Evolutionary conservation across 1,140 invertebrate species (phyloP).

Genomic region (Drosophila miranda): DNA sequence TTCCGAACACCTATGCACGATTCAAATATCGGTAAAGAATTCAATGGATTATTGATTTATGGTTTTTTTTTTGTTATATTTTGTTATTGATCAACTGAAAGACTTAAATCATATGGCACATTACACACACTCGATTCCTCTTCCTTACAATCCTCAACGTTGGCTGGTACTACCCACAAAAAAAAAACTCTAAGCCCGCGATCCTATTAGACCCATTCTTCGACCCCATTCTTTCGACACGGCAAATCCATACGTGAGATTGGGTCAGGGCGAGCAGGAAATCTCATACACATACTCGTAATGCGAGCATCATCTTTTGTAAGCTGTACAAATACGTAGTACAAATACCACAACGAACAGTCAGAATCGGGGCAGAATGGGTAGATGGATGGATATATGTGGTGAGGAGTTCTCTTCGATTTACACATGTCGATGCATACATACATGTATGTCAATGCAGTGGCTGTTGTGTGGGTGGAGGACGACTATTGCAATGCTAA

Average conservation of each 20-base stretch:
- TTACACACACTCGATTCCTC: constrained; percentile 18
- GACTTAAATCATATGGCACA: constrained; percentile 27
- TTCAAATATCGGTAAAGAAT: constrained; percentile 74
- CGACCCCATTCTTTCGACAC: background rate
- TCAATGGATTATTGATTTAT: constrained; percentile 44
- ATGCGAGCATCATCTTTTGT: too few relatives aligned
- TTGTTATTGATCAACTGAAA: constrained; percentile 17
- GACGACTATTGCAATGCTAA: constrained; percentile 24
- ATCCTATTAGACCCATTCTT: background rate
- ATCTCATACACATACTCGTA: background rate
- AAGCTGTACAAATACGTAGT: too few relatives aligned
- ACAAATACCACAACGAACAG: too few relatives aligned
- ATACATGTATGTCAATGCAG: background rate
- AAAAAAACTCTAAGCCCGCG: background rate
- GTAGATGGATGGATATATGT: too few relatives aligned
- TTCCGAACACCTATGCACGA: constrained; percentile 95
- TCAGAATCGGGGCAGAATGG: too few relatives aligned
- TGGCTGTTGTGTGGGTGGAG: constrained; percentile 9
- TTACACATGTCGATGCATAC: constrained; percentile 1
- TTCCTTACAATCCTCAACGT: constrained; percentile 1
- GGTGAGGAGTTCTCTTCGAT: constrained; percentile 3
- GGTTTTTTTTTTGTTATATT: constrained; percentile 18
- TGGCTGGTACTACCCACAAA: constrained; percentile 7
- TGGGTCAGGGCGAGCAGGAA: constrained; percentile 1
- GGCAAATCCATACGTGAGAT: constrained; percentile 16